These are phyloP conservation scores for Lipophrys pholis DNA, from an alignment of 2,113 vertebrate species.

Conservation along the genomic window DNA sequence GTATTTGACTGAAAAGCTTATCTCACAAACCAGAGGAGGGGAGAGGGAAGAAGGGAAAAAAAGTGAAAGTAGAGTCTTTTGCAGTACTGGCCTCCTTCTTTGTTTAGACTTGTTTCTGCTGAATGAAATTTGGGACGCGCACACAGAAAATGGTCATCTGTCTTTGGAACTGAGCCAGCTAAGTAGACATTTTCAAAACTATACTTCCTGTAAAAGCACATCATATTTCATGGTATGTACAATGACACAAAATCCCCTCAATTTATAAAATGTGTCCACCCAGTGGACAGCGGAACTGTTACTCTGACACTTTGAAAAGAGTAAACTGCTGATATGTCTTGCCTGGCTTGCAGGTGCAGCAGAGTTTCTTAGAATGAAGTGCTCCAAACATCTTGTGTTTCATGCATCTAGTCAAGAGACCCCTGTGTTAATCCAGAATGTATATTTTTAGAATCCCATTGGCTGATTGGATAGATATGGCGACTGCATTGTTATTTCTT, in stretches of 20 bases:
- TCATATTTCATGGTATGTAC: not conserved
- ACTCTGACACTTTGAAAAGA: too few species aligned
- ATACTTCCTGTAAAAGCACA: not conserved
- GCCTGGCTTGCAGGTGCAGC: not conserved
- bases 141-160: conserved; percentile 30
- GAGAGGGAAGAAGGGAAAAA: conserved; percentile 14
- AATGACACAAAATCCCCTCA: conserved; percentile 1
- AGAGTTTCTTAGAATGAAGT: not conserved
- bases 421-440: not conserved
- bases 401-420: too few species aligned
- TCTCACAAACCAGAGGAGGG: conserved; percentile 54
- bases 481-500: not conserved
- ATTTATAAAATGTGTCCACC: not conserved
- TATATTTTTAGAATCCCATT: not conserved
- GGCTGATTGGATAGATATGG: not conserved
- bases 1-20: conserved; percentile 73
- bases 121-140: conserved; percentile 25
- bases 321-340: too few species aligned
- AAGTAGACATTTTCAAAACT: conserved; percentile 17
- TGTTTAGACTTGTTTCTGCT: conserved; percentile 49
- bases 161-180: conserved; percentile 27
- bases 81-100: conserved; percentile 52
- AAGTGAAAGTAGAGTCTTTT: conserved; percentile 54
- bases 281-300: too few species aligned
- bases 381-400: too few species aligned